Evolutionary conservation across 2,888 invertebrate species (phyloP).

Genomic region (Drosophila suboccidentalis): DNA sequence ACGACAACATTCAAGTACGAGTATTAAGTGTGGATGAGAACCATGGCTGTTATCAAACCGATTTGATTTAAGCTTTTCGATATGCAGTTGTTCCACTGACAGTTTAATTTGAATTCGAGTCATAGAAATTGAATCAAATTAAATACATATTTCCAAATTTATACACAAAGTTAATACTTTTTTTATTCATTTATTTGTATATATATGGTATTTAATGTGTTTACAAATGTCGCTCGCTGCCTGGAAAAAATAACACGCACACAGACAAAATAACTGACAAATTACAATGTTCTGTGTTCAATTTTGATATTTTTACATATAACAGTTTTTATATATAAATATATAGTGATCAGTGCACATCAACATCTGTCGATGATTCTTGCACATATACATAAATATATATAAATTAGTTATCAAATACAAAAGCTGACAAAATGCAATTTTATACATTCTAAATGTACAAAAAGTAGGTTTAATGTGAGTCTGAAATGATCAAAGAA

Average conservation of each 20-base stretch:
- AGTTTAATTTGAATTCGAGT: too few species aligned
- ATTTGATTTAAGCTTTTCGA: too few species aligned
- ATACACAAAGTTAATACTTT: not conserved
- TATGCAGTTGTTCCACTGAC: too few species aligned
- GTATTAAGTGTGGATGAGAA: not conserved
- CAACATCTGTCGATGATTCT: conserved; percentile 20
- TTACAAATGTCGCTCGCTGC: conserved; percentile 66
- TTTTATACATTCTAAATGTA: conserved; percentile 74
- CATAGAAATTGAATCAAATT: too few species aligned
- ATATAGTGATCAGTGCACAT: conserved; percentile 30
- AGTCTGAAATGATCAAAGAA: conserved; percentile 31
- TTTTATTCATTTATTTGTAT: conserved; percentile 21
- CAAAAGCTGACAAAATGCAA: conserved; percentile 66
- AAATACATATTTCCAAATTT: too few species aligned
- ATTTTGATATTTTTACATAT: conserved; percentile 32
- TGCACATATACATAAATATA: conserved; percentile 53
- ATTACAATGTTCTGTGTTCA: conserved; percentile 55
- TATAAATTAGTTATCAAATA: conserved; percentile 60
- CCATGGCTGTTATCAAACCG: not conserved
- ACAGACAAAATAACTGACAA: conserved; percentile 47
- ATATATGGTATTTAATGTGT: conserved; percentile 55
- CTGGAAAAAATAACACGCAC: conserved; percentile 54
- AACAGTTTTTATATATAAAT: conserved; percentile 38
- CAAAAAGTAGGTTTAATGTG: conserved; percentile 35
- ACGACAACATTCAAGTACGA: too few species aligned